Base-by-base conservation (phyloP, 2,113 vertebrate species). In the Procapra przewalskii region DNA sequence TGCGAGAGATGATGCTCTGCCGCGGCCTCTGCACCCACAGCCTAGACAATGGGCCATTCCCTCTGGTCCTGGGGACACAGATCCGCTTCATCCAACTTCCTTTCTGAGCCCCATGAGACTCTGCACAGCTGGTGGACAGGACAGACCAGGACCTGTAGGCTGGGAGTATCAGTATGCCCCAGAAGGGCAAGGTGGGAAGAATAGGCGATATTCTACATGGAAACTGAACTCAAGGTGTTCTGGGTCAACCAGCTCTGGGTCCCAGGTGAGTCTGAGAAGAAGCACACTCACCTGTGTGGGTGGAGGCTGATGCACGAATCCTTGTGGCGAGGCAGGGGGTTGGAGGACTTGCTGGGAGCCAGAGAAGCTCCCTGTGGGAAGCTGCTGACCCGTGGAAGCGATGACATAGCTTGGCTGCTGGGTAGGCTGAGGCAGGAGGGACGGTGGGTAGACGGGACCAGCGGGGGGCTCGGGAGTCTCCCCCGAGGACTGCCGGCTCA, bases 401-500 rank as follows among this genome's bases (percentile, higher is more conserved):
- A 99, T 98, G 67, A 99, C 98, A 4, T 98, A 99, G 91, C 98
- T 97, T 6, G 99, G 98, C 96, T 99, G 99, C 98, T 99, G 99
- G 97, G 98, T 79, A 97, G 99, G 98, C 96, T 99, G 98, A 97
- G 99, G 97, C 97, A 99, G 40, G 93, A 99, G 95, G 17, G 98
- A 98, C 2, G 97, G 98, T 0, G 97, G 99, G 98, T 98, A 99
- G 98, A 98, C 98, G 21, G 98, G 98, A 40, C 98, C 98, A 2
- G 99, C 98, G 7, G 99, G 98, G 0, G 99, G 98, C 88, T 99
- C 99, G 0, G 99, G 98, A 55, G 99, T 98, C 91, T 99, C 99
- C 93, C 99, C 99, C 0, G 99, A 98, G 4, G 99, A 99, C 9
- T 99, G 99, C n/a, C 99, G 99, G 97, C 99, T 99, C 95, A 99